Conservation (phyloP, 2,888 invertebrate species). For the Polietes domitor region DNA sequence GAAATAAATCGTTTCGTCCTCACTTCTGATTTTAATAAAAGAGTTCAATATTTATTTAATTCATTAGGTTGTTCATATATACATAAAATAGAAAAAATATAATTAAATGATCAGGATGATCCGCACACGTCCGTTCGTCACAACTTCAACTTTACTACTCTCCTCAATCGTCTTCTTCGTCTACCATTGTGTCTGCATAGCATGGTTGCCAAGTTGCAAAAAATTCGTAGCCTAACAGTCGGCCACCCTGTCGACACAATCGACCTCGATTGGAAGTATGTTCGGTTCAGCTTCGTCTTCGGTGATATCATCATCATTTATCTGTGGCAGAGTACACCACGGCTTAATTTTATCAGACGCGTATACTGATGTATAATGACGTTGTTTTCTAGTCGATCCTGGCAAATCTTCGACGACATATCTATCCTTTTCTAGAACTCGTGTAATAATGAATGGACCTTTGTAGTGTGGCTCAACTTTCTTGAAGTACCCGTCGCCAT, state of each 20-base stretch:
- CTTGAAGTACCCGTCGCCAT: constrained; percentile 60
- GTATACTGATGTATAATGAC: constrained; percentile 66
- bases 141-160: too few species aligned
- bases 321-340: constrained; percentile 56
- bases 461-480: constrained; percentile 68
- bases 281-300: neutral
- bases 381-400: constrained; percentile 60
- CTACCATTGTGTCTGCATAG: too few species aligned
- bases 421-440: constrained; percentile 65
- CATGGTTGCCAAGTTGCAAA: too few species aligned
- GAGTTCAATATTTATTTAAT: too few species aligned
- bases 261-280: constrained; percentile 29
- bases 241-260: constrained; percentile 7
- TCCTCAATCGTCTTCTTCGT: too few species aligned
- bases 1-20: too few species aligned
- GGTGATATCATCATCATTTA: neutral
- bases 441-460: constrained; percentile 67
- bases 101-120: too few species aligned
- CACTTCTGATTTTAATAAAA: too few species aligned
- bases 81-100: too few species aligned
- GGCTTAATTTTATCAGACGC: constrained; percentile 66
- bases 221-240: too few species aligned
- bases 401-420: constrained; percentile 68
- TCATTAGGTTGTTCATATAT: too few species aligned
- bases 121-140: too few species aligned